Evolutionary conservation across 2,113 vertebrate genomes (phyloP).

Genomic region (Zosterops pallidus): DNA sequence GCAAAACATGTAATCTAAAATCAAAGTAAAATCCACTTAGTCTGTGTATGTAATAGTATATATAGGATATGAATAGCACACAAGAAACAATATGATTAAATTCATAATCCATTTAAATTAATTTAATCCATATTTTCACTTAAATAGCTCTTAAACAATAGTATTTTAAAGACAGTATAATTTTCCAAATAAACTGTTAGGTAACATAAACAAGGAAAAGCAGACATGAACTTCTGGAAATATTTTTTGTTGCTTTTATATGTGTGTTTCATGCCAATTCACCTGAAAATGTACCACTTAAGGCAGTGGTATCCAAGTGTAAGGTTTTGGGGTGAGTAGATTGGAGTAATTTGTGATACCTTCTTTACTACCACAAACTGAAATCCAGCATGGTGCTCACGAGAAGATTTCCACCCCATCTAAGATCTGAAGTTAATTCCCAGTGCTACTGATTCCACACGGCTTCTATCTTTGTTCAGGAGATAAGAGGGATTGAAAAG

Average conservation of each 20-base stretch:
- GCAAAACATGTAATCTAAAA: neutral
- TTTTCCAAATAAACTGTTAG: neutral
- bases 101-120: neutral
- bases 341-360: neutral
- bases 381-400: neutral
- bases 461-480: neutral
- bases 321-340: neutral
- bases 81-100: neutral
- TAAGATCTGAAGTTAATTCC: slow-evolving; percentile 21
- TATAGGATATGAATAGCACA: neutral
- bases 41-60: neutral
- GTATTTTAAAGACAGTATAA: neutral
- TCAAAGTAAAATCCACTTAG: neutral
- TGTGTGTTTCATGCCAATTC: neutral
- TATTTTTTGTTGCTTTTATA: neutral
- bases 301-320: neutral
- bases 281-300: neutral
- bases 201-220: neutral
- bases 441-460: neutral
- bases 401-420: neutral
- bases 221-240: neutral
- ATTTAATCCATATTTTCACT: neutral
- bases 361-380: neutral
- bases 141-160: neutral
- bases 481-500: slow-evolving; percentile 30